These are phyloP conservation scores for Ictalurus punctatus DNA, from an alignment of 2,113 vertebrate genomes.

Conservation along the genomic window DNA sequence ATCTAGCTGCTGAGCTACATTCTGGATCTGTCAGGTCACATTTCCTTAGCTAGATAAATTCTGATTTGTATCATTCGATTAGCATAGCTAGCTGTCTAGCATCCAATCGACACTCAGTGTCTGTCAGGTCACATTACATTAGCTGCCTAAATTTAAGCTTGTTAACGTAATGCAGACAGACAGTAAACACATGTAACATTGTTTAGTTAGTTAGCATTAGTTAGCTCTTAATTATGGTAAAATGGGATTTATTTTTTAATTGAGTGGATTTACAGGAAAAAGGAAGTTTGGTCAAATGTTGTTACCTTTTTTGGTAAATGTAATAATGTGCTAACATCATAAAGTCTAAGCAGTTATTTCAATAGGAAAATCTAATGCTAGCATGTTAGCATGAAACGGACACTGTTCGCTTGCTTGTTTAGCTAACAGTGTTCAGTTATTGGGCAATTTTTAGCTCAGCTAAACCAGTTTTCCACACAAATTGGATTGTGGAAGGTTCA, in stretches of 20 bases:
- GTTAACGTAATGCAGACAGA: background rate
- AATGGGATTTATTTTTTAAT: background rate
- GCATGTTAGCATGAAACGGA: background rate
- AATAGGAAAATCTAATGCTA: background rate
- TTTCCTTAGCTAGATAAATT: background rate
- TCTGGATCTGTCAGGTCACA: background rate
- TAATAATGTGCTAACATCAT: background rate
- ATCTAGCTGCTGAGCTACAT: background rate
- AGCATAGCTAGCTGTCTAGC: background rate
- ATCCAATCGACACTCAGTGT: background rate
- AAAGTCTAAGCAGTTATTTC: background rate
- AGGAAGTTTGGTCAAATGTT: background rate
- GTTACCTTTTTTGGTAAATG: background rate
- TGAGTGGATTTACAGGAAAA: background rate
- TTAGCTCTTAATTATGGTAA: background rate
- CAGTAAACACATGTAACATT: background rate
- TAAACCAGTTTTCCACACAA: background rate
- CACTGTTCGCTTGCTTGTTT: background rate
- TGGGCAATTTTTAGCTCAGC: background rate
- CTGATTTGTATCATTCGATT: background rate
- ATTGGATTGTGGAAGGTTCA: conserved; percentile 19
- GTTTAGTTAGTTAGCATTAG: background rate
- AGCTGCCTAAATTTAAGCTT: background rate
- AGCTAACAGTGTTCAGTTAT: background rate
- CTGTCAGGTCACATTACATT: background rate